Conservation (phyloP, 2,113 vertebrate species). For the Campylomormyrus tamandua region DNA sequence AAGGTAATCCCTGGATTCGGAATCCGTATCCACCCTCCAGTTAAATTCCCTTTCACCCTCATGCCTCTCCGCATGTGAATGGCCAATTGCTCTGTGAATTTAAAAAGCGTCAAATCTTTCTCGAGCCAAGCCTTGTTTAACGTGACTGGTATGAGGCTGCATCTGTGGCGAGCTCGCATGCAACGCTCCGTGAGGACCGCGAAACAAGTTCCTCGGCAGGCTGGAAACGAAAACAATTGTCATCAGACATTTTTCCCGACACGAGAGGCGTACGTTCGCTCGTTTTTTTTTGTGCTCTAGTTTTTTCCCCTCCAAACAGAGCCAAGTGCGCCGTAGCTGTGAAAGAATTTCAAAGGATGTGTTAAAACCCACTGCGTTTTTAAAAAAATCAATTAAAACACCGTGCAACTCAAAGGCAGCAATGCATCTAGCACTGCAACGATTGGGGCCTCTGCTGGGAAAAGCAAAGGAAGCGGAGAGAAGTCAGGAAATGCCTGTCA, state of each 20-base stretch:
- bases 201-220: neutral
- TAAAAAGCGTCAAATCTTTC: neutral
- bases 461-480: neutral
- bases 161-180: neutral
- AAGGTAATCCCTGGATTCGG: neutral
- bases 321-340: neutral
- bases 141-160: neutral
- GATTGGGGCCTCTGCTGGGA: neutral
- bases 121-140: neutral
- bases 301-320: neutral
- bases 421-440: neutral
- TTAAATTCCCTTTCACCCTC: neutral
- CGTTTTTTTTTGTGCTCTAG: neutral
- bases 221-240: neutral
- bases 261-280: neutral
- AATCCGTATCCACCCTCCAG: neutral
- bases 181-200: neutral
- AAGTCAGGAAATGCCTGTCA: neutral
- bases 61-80: neutral
- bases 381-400: neutral
- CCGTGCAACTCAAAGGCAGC: neutral
- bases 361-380: neutral
- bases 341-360: neutral
- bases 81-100: neutral
- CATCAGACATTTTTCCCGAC: neutral